These are phyloP conservation scores for Pachyrhynchus sulphureomaculatus DNA, from an alignment of 1,140 invertebrate genomes.

Conservation along the genomic window DNA sequence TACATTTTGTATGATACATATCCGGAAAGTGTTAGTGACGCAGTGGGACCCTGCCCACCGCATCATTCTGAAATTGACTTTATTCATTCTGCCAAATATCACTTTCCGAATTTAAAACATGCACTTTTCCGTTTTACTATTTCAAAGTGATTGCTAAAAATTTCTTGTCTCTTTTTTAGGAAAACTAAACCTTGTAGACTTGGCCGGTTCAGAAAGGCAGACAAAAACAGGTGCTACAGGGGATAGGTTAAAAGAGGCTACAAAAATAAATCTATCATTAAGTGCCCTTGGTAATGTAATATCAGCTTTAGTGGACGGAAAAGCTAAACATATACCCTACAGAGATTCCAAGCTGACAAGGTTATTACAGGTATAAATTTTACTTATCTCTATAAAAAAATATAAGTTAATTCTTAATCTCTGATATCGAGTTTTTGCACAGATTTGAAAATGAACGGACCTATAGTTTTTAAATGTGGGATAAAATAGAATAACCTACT, in stretches of 20 bases:
- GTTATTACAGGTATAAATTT: constrained; percentile 68
- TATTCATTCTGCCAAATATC: no score
- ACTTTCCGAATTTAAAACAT: no score
- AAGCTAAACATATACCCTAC: constrained; percentile 90
- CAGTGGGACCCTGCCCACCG: no score
- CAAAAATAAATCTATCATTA: constrained; percentile 93
- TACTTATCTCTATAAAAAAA: neutral
- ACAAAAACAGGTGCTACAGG: constrained; percentile 83
- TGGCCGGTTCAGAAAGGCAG: constrained; percentile 87
- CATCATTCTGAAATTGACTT: no score
- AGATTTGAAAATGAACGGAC: no score
- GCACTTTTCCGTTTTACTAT: no score
- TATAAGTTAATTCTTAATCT: neutral
- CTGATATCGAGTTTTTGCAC: no score
- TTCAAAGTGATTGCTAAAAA: no score
- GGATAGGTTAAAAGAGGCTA: constrained; percentile 88
- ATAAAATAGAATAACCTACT: no score
- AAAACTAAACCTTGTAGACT: constrained; percentile 87
- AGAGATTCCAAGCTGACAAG: constrained; percentile 92
- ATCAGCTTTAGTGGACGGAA: constrained; percentile 86
- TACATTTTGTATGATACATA: no score
- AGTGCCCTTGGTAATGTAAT: constrained; percentile 94
- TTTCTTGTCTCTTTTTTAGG: constrained; percentile 70
- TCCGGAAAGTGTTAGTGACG: no score
- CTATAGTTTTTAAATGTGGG: no score